Evolutionary conservation across 1,140 invertebrate species (phyloP).

Genomic region (Polypedilum pembai): DNA sequence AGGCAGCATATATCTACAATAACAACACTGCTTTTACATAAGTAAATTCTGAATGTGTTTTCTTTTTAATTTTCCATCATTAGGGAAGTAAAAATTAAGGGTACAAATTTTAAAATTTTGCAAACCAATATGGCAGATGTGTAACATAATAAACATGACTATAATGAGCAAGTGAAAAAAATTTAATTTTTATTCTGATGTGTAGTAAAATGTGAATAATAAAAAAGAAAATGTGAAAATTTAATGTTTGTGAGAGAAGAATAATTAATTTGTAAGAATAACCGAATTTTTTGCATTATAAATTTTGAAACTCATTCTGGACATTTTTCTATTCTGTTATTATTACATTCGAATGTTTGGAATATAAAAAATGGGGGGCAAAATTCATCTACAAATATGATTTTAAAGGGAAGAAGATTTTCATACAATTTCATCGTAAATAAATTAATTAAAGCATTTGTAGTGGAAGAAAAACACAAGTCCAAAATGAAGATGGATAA

Average conservation of each 20-base stretch:
- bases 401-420: not conserved
- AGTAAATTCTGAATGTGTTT: too few species aligned
- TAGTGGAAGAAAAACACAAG: conserved; percentile 28
- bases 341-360: not conserved
- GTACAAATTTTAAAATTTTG: conserved; percentile 35
- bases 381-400: conserved; percentile 19
- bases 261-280: too few species aligned
- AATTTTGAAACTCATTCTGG: too few species aligned
- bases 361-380: not conserved
- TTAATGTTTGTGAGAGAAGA: too few species aligned
- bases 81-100: conserved; percentile 30
- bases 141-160: not conserved
- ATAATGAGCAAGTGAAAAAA: not conserved
- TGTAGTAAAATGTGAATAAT: not conserved
- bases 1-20: too few species aligned
- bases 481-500: not conserved
- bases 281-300: too few species aligned
- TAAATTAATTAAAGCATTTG: not conserved
- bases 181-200: not conserved
- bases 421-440: not conserved
- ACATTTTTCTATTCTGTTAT: not conserved
- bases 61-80: too few species aligned
- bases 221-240: not conserved
- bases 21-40: too few species aligned
- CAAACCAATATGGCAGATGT: conserved; percentile 29